Evolutionary conservation across 2,113 vertebrate species (phyloP).

Genomic region (Myrmecobius fasciatus): DNA sequence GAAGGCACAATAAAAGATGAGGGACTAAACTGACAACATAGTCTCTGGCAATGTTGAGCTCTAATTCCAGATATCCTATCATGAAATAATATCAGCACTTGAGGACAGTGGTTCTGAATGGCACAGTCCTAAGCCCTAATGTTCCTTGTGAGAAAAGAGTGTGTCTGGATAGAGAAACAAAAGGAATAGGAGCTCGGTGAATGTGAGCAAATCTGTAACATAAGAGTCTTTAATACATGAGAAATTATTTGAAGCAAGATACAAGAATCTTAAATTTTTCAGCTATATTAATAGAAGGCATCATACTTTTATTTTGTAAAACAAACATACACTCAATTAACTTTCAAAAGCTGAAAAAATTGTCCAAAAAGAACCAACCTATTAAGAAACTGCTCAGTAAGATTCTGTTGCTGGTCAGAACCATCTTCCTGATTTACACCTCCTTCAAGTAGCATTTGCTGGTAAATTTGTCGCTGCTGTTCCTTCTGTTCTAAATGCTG

Average conservation of each 20-base stretch:
- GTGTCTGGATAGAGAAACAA: background rate
- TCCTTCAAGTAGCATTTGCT: conserved; percentile 98
- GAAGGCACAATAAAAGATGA: background rate
- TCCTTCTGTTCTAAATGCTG: conserved; percentile 99
- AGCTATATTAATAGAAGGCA: conserved; percentile 15
- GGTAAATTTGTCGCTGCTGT: conserved; percentile 95
- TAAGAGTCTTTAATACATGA: background rate
- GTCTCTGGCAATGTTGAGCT: too few species aligned
- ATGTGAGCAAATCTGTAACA: background rate
- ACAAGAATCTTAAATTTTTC: conserved; percentile 40
- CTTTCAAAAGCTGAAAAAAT: conserved; percentile 47
- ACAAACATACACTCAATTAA: background rate
- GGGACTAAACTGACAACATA: background rate
- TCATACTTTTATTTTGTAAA: background rate
- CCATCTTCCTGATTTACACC: conserved; percentile 94
- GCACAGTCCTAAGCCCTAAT: background rate
- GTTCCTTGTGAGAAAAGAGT: background rate
- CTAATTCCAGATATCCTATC: background rate
- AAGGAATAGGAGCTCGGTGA: background rate
- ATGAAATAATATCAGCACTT: background rate
- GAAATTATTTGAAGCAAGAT: background rate
- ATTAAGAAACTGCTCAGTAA: conserved; percentile 97
- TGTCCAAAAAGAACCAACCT: conserved; percentile 84
- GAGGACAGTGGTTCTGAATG: background rate
- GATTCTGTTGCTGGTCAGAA: conserved; percentile 90